A percentile compares a stretch with the other conserved stretches of the same genome.
phyloP scores from a whole-genome alignment of 1,140 invertebrate species.

The Atta cephalotes region DNA sequence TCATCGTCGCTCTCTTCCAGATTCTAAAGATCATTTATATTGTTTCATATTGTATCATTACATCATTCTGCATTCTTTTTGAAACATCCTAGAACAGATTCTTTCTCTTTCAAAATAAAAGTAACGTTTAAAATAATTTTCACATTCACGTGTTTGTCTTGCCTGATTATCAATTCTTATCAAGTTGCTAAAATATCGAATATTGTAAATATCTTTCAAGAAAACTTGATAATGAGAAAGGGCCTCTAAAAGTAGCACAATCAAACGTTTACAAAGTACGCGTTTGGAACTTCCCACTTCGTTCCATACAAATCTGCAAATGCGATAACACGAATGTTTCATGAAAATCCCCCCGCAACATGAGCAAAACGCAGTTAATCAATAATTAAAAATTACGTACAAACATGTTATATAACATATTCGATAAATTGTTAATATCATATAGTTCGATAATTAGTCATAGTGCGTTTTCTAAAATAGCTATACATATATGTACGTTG shows the following conservation, averaged over 20 bases:
- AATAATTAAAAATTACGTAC: conserved; percentile 74
- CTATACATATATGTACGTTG: conserved; percentile 57
- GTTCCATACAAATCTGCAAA: conserved; percentile 6
- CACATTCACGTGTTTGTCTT: neutral
- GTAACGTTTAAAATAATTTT: neutral
- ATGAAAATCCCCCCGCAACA: conserved; percentile 65
- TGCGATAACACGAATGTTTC: conserved; percentile 39
- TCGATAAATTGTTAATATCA: conserved; percentile 58
- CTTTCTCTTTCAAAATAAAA: neutral
- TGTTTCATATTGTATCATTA: neutral
- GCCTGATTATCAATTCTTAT: neutral
- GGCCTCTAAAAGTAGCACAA: conserved; percentile 10
- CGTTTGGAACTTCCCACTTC: neutral
- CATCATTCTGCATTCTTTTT: neutral
- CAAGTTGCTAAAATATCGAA: neutral
- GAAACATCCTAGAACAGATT: neutral
- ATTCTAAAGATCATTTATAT: neutral
- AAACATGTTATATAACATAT: conserved; percentile 78
- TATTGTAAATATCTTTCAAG: neutral
- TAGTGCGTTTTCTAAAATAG: conserved; percentile 58
- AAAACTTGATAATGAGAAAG: neutral
- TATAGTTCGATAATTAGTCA: conserved; percentile 61
- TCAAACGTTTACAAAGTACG: conserved; percentile 14
- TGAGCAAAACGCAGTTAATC: conserved; percentile 79
- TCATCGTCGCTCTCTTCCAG: conserved; percentile 9